Evolutionary conservation across 2,113 vertebrate genomes (phyloP), one percentile per base, ranked within the genome.

Genomic region (Coracopsis vasa): DNA sequence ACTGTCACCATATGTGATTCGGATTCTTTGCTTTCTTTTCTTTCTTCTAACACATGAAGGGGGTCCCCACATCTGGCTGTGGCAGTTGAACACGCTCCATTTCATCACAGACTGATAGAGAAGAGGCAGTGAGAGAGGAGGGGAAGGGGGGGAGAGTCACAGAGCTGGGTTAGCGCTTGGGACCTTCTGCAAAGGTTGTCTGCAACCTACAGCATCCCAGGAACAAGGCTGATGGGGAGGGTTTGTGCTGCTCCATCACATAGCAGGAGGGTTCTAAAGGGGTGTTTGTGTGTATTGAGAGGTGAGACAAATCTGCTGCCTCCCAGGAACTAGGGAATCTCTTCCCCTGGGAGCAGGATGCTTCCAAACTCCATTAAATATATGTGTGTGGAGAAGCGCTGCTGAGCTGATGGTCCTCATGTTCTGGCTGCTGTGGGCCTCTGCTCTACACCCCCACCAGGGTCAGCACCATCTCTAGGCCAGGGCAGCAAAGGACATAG

Each of bases 11-110:
- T 61, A 3, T 33, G 31, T 31, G 19, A 37, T 24, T 35, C 9
- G 29, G 44, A 54, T 27, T 66, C 17, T 44, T 35, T 82, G 48
- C 44, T 90, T 51, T 45, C 4, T 64, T 7, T 70, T 39, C 58
- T 39, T 31, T 48, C 29, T 50, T 10, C 28, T 91, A 24, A 44
- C 70, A 65, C 56, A 31, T 5, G 66, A 74, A 58, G 8, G 31
- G 62, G 75, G 88, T 82, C 73, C 78, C 53, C 80, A 85, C 97
- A 97, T 80, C 94, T 97, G 97, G 77, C 88, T 80, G 66, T 5
- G 95, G 77, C 96, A 1, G 97, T 97, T 96, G 80, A 37, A 82
- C 48, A 80, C 86, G 66, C 72, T 53, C 2, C 60, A 69, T 88
- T 64, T 80, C 77, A 94, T 93, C 94, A 80, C 56, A 91, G 96